These are phyloP conservation scores for Sphenopsis melanotis DNA, from an alignment of 2,797 vertebrate genomes.

Conservation along the genomic window DNA sequence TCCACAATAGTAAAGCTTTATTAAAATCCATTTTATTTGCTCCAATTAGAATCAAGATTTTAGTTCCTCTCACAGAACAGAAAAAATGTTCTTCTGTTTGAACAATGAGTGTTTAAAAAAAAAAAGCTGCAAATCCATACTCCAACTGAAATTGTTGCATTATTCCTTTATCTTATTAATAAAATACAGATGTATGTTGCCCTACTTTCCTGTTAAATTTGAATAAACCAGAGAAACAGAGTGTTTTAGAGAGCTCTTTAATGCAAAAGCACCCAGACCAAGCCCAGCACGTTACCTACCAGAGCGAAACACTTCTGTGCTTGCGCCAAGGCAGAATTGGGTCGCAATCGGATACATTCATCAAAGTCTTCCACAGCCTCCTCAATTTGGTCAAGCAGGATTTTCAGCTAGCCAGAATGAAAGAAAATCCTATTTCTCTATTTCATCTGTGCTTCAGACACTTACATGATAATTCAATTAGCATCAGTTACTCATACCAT, in stretches of 20 bases:
- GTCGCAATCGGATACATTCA: constrained; percentile 93
- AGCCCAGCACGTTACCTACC: constrained; percentile 74
- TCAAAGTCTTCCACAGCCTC: constrained; percentile 98
- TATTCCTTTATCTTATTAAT: not conserved
- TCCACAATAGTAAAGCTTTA: not conserved
- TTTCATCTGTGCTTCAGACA: constrained; percentile 12
- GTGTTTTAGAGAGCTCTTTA: not conserved
- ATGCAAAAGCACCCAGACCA: not conserved
- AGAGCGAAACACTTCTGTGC: constrained; percentile 98
- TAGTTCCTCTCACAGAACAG: not conserved
- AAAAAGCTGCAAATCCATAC: not conserved
- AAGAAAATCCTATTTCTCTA: constrained; percentile 35
- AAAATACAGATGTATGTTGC: not conserved
- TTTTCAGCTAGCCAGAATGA: constrained; percentile 86
- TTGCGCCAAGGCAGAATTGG: constrained; percentile 96
- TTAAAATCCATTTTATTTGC: not conserved
- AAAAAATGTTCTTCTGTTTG: not conserved
- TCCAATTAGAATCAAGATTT: not conserved
- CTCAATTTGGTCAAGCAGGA: constrained; percentile 95
- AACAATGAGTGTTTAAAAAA: not conserved
- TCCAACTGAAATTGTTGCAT: not conserved
- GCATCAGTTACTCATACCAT: accelerated
- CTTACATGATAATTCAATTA: not conserved
- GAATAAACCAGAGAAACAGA: not conserved
- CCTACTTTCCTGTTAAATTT: not conserved